These are phyloP conservation scores for Pseudomyrmex flavicornis DNA, from an alignment of 1,140 invertebrate species.

Conservation along the genomic window DNA sequence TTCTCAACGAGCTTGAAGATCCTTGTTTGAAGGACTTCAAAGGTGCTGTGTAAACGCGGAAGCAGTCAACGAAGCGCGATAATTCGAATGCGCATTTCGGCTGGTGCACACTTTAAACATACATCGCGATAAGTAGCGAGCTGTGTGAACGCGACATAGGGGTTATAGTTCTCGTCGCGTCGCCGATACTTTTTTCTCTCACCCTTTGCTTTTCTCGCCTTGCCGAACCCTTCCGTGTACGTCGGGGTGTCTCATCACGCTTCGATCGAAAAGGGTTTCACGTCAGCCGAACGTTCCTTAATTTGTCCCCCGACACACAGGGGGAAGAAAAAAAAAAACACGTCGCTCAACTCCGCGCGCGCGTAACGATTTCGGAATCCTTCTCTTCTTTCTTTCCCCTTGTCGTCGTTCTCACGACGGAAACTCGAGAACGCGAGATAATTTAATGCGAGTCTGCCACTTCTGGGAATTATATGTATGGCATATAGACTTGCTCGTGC, in stretches of 20 bases:
- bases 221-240: constrained; percentile 46
- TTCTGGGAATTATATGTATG: not conserved
- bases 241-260: constrained; percentile 35
- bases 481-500: not conserved
- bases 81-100: constrained; percentile 26
- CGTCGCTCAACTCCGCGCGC: not conserved
- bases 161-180: constrained; percentile 43
- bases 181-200: constrained; percentile 48
- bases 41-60: not conserved
- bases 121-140: constrained; percentile 47
- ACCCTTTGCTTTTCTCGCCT: constrained; percentile 12
- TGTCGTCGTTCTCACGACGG: not conserved
- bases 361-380: constrained; percentile 46
- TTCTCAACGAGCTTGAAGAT: constrained; percentile 25
- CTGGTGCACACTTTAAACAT: constrained; percentile 31
- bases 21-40: constrained; percentile 34
- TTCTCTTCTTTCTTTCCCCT: not conserved
- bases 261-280: constrained; percentile 62
- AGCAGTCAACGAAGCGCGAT: constrained; percentile 30
- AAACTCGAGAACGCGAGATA: constrained; percentile 15
- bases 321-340: constrained; percentile 16
- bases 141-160: constrained; percentile 32
- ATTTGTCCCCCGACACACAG: constrained; percentile 44
- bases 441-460: constrained; percentile 26
- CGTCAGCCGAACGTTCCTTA: constrained; percentile 63